A percentile compares a stretch with the other conserved stretches of the same genome.
Evolutionary conservation across 92 coral and sea anemone species (phyloP).

Genomic region (Virgularia gustaviana): DNA sequence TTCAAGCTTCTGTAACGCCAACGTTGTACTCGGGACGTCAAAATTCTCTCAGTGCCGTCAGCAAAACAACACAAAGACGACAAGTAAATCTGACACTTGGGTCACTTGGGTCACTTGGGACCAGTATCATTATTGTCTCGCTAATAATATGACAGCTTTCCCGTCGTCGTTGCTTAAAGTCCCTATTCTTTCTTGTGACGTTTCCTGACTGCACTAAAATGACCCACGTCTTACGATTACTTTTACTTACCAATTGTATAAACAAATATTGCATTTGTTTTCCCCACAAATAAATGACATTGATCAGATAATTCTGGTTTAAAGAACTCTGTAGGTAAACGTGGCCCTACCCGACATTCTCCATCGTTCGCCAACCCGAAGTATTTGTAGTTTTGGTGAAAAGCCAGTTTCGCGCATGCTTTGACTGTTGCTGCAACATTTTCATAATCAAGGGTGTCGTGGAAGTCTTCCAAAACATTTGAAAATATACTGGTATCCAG

Average conservation of each 20-base stretch:
- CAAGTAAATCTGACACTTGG: too few species aligned
- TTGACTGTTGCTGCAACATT: constrained; percentile 37
- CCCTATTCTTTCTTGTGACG: too few species aligned
- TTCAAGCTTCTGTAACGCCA: too few species aligned
- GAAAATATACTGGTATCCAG: constrained; percentile 32
- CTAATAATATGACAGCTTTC: background rate
- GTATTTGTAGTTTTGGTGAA: constrained; percentile 33
- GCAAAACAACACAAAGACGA: too few species aligned
- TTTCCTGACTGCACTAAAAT: too few species aligned
- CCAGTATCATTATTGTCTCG: too few species aligned
- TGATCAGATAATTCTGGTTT: background rate
- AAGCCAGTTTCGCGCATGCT: constrained; percentile 47
- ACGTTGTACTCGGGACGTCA: too few species aligned
- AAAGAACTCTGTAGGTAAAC: constrained; percentile 14
- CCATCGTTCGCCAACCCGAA: constrained; percentile 48
- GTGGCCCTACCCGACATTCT: constrained; percentile 38
- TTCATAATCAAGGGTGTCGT: constrained; percentile 33
- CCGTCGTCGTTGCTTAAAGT: background rate
- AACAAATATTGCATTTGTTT: constrained; percentile 27
- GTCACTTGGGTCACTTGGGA: too few species aligned
- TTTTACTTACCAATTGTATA: constrained; percentile 50
- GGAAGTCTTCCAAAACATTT: constrained; percentile 38
- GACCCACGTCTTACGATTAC: too few species aligned
- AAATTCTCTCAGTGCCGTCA: too few species aligned
- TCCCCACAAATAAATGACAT: constrained; percentile 34